Evolutionary conservation across 2,797 vertebrate genomes (phyloP).

Genomic region (Scolopax bukidnonensis): DNA sequence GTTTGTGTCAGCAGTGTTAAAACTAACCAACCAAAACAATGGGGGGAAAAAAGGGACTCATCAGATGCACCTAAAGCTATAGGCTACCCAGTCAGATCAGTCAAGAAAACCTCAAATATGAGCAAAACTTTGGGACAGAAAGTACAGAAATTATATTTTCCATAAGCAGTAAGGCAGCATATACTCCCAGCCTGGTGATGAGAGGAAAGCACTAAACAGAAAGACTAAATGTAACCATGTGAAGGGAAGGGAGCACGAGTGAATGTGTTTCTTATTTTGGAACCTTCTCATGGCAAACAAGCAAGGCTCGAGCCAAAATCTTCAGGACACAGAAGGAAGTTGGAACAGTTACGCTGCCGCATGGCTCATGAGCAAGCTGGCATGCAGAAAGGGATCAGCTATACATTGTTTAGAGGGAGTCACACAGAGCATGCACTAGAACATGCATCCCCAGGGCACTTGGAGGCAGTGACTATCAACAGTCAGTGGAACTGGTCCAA

Average conservation of each 20-base stretch:
- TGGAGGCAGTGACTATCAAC: slow-evolving; percentile 15
- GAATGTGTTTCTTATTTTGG: slow-evolving; percentile 60
- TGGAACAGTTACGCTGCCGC: background rate
- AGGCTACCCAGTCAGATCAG: slow-evolving; percentile 7
- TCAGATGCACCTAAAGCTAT: slow-evolving; percentile 42
- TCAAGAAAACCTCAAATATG: background rate
- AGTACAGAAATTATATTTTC: slow-evolving; percentile 1
- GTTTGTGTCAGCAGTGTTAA: slow-evolving; percentile 59
- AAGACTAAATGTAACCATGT: slow-evolving; percentile 24
- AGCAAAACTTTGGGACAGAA: slow-evolving; percentile 33
- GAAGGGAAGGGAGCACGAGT: slow-evolving; percentile 14
- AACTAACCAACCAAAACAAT: slow-evolving; percentile 56
- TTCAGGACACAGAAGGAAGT: slow-evolving; percentile 48
- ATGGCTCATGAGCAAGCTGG: slow-evolving; percentile 25
- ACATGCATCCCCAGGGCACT: slow-evolving; percentile 8
- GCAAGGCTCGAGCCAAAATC: slow-evolving; percentile 34
- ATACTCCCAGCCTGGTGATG: background rate
- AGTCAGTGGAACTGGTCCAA: slow-evolving; percentile 29
- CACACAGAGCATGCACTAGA: slow-evolving; percentile 9
- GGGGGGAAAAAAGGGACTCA: background rate
- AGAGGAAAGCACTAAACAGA: slow-evolving; percentile 26
- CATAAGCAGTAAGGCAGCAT: background rate
- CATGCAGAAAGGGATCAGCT: slow-evolving; percentile 3
- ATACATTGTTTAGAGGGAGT: slow-evolving; percentile 35
- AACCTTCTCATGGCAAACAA: slow-evolving; percentile 56